Conservation (phyloP, 2,797 vertebrate species). For the Tenualosa thibaudeaui region DNA sequence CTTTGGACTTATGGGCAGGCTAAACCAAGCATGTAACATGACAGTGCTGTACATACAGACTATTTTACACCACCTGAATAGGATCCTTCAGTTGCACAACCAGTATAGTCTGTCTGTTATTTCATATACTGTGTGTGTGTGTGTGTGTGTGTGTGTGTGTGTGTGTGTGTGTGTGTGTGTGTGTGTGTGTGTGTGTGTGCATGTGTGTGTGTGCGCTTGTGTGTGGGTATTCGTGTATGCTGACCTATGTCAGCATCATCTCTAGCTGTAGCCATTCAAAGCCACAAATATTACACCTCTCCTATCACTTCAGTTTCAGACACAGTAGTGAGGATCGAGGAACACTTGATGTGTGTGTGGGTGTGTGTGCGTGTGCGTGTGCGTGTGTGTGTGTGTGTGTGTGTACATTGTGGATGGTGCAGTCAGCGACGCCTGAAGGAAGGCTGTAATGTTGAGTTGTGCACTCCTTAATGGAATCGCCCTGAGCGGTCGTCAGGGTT, state of each 20-base stretch:
- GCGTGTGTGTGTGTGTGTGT: constrained; percentile 12
- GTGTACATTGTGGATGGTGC: background rate
- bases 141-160: constrained; percentile 4
- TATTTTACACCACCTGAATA: too few relatives aligned
- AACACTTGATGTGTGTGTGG: background rate
- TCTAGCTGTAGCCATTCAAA: background rate
- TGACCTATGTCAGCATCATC: background rate
- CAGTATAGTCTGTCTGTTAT: too few relatives aligned
- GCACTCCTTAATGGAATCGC: background rate
- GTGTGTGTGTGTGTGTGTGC: background rate
- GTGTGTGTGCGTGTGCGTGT: background rate
- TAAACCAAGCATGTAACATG: too few relatives aligned
- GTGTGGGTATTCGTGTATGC: background rate
- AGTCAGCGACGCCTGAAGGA: constrained; percentile 2
- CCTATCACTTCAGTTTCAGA: background rate
- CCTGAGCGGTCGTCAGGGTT: background rate
- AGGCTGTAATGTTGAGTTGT: background rate
- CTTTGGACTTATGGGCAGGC: too few relatives aligned
- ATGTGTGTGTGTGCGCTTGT: background rate
- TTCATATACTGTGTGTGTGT: background rate
- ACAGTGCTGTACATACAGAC: too few relatives aligned
- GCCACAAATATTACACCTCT: background rate
- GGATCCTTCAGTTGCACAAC: too few relatives aligned
- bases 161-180: background rate
- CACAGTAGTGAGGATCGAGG: background rate